Conservation (phyloP, 2,797 vertebrate genomes). For the Sciurus vulgaris region DNA sequence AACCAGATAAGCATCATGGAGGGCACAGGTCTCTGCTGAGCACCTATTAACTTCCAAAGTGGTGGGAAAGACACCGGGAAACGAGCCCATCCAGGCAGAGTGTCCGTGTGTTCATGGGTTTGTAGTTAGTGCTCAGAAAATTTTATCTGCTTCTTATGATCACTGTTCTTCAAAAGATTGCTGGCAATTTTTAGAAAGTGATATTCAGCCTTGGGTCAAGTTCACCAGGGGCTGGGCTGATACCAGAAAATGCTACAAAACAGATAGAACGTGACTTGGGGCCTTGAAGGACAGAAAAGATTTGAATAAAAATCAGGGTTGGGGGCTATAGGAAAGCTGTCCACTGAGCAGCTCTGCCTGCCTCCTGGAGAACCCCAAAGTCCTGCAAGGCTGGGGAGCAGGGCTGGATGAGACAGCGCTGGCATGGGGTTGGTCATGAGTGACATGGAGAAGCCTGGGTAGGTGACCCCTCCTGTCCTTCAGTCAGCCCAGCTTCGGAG, state of each 20-base stretch:
- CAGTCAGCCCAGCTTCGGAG: neutral
- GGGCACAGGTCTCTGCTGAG: accelerated
- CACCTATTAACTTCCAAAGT: accelerated
- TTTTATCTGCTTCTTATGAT: neutral
- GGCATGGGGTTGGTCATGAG: too few relatives aligned
- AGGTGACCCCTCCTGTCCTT: neutral
- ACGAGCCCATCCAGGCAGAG: neutral
- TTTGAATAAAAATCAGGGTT: neutral
- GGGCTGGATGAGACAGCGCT: neutral
- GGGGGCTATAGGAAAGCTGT: neutral
- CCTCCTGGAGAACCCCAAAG: too few relatives aligned
- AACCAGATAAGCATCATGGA: accelerated
- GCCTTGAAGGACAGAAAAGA: neutral
- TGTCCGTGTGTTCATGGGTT: accelerated
- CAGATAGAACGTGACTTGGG: neutral
- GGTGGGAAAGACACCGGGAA: neutral
- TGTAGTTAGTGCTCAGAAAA: neutral
- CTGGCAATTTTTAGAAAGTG: neutral
- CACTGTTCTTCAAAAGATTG: neutral
- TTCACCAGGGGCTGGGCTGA: neutral
- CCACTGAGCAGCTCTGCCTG: accelerated
- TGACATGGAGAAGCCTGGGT: neutral
- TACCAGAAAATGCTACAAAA: neutral
- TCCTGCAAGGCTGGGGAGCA: neutral
- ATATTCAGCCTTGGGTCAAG: neutral